Conservation (phyloP, 2,797 vertebrate species). For the Spinibarbus caldwelli region DNA sequence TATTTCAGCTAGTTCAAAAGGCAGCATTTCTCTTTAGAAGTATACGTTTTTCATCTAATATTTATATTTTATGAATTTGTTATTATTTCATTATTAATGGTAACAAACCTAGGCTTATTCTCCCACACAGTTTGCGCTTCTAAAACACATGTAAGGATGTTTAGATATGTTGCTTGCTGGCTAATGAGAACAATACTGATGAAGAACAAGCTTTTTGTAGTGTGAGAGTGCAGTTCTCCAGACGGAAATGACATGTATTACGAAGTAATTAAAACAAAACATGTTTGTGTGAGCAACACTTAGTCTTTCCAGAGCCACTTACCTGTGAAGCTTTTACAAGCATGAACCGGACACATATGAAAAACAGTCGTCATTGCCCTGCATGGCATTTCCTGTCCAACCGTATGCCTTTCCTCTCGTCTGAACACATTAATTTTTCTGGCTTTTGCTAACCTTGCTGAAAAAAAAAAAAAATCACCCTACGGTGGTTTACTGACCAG, state of each 20-base stretch:
- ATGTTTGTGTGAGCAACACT: slow-evolving; percentile 42
- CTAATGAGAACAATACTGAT: not conserved
- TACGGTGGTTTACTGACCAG: not conserved
- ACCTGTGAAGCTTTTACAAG: slow-evolving; percentile 76
- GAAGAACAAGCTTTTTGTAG: too few species aligned
- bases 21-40: not conserved
- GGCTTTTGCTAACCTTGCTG: slow-evolving; percentile 4
- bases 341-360: slow-evolving; percentile 70
- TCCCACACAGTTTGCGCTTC: too few species aligned
- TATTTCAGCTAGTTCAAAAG: not conserved
- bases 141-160: not conserved
- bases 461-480: not conserved
- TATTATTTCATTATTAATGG: not conserved
- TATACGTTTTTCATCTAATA: not conserved
- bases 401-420: slow-evolving; percentile 17
- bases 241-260: slow-evolving; percentile 42
- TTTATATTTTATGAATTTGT: not conserved
- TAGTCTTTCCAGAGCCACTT: slow-evolving; percentile 55
- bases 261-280: slow-evolving; percentile 43
- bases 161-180: not conserved
- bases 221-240: not conserved
- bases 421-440: not conserved
- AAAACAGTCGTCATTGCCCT: slow-evolving; percentile 73
- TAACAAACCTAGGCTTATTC: not conserved
- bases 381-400: slow-evolving; percentile 68